phyloP scores from a whole-genome alignment of 2,797 vertebrate species.

The Bufotes viridis region DNA sequence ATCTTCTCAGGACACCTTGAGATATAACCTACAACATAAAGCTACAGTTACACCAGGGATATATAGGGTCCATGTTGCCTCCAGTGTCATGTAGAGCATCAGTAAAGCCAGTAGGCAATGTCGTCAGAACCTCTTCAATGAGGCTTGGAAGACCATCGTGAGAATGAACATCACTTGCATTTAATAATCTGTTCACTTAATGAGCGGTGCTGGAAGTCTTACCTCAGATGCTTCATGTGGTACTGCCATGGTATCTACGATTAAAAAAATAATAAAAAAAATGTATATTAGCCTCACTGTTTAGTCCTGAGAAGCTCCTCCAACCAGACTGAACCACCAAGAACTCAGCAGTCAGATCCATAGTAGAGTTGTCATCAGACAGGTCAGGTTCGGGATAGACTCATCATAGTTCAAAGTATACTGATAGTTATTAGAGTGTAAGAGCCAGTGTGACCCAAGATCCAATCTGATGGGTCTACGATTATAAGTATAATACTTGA shows the following conservation, averaged over 20 bases:
- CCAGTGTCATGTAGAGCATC: neutral
- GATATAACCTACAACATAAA: neutral
- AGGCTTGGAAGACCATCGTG: constrained; percentile 88
- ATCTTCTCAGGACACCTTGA: neutral
- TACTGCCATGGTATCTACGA: neutral
- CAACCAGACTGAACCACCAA: neutral
- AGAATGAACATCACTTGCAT: constrained; percentile 82
- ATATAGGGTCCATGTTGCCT: rapidly evolving
- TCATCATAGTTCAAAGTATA: constrained; percentile 73
- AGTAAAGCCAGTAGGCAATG: constrained; percentile 17
- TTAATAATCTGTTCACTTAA: too few species aligned
- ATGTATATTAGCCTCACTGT: too few species aligned
- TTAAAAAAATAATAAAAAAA: neutral
- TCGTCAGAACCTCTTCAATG: constrained; percentile 67
- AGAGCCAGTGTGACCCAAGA: neutral
- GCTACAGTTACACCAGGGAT: neutral
- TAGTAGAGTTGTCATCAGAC: constrained; percentile 60
- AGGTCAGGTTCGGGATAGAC: constrained; percentile 77
- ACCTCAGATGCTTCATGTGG: neutral
- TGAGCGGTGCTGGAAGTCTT: neutral
- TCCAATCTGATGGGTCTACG: too few species aligned
- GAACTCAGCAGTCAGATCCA: constrained; percentile 78
- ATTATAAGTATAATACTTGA: too few species aligned
- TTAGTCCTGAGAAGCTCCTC: too few species aligned
- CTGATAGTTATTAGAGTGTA: neutral